A percentile compares a stretch with the other conserved stretches of the same genome.
These are phyloP conservation scores for Leptobrachium leishanense DNA, from an alignment of 2,113 vertebrate genomes.

Conservation along the genomic window DNA sequence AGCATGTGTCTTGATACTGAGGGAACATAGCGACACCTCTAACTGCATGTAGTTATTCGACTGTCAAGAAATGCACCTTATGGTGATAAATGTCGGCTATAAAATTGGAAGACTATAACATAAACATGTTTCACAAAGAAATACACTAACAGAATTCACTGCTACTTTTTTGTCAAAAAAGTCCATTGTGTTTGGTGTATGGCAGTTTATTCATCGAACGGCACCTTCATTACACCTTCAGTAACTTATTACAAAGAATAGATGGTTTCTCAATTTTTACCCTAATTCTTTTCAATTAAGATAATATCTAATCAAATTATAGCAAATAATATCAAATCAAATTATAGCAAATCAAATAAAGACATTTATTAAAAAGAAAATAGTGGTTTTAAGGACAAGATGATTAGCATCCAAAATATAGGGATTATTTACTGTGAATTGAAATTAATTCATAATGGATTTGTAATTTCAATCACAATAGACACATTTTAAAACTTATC, in stretches of 20 bases:
- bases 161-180: slow-evolving; percentile 74
- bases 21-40: slow-evolving; percentile 80
- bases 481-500: too few relatives aligned
- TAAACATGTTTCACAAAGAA: slow-evolving; percentile 84
- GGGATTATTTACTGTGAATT: too few relatives aligned
- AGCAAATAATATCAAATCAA: too few relatives aligned
- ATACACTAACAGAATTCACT: slow-evolving; percentile 78
- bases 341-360: too few relatives aligned
- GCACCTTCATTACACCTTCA: slow-evolving; percentile 69
- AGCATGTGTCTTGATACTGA: slow-evolving; percentile 81
- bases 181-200: slow-evolving; percentile 70
- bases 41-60: slow-evolving; percentile 83
- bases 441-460: too few relatives aligned
- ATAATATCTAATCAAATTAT: neutral
- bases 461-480: too few relatives aligned
- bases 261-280: slow-evolving; percentile 65
- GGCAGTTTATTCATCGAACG: slow-evolving; percentile 68
- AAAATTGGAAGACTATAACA: slow-evolving; percentile 84
- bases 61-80: slow-evolving; percentile 84
- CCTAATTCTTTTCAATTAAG: slow-evolving; percentile 13
- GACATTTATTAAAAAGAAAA: too few relatives aligned
- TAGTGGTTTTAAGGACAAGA: too few relatives aligned
- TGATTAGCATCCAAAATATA: too few relatives aligned
- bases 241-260: slow-evolving; percentile 68
- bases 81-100: slow-evolving; percentile 79